A percentile compares a stretch with the other conserved stretches of the same genome.
phyloP scores from a whole-genome alignment of 1,140 invertebrate species.

The Zelostemma sp. region DNA sequence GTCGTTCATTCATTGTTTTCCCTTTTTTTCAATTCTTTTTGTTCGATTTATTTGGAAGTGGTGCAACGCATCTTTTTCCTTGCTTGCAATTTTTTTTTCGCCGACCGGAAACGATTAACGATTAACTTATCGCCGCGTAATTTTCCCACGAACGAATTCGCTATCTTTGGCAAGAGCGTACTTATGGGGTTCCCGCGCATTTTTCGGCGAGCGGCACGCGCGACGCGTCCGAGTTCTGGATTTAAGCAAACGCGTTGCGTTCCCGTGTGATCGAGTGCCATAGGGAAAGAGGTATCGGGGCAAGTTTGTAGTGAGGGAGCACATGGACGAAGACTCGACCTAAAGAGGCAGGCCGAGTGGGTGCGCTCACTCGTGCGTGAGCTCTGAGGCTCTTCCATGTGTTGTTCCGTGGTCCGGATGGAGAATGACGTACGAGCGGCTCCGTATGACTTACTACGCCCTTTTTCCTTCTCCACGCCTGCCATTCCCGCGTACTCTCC shows the following conservation, averaged over 20 bases:
- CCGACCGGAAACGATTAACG: too few relatives aligned
- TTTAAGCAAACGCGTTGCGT: constrained; percentile 32
- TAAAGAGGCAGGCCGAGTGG: constrained; percentile 63
- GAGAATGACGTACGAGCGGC: constrained; percentile 66
- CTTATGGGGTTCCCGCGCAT: background rate
- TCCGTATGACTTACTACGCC: constrained; percentile 68
- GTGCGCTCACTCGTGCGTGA: constrained; percentile 54
- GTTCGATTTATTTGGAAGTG: constrained; percentile 7
- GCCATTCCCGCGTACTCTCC: constrained; percentile 58
- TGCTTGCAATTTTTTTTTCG: too few relatives aligned
- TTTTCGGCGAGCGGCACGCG: constrained; percentile 19
- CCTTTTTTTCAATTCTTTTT: too few relatives aligned
- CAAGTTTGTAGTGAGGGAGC: constrained; percentile 9
- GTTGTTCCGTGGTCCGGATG: constrained; percentile 65
- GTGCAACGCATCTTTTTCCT: too few relatives aligned
- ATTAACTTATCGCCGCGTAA: too few relatives aligned
- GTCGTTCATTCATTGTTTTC: constrained; percentile 21
- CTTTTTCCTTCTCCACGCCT: constrained; percentile 67
- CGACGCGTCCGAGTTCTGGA: constrained; percentile 32
- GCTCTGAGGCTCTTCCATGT: constrained; percentile 54
- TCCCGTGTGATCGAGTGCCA: constrained; percentile 38
- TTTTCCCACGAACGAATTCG: too few relatives aligned
- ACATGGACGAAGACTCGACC: constrained; percentile 50
- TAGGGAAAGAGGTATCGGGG: constrained; percentile 27
- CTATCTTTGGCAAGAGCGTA: too few relatives aligned